Conservation (phyloP, 2,888 invertebrate genomes). For the Habroteleia sp. region DNA sequence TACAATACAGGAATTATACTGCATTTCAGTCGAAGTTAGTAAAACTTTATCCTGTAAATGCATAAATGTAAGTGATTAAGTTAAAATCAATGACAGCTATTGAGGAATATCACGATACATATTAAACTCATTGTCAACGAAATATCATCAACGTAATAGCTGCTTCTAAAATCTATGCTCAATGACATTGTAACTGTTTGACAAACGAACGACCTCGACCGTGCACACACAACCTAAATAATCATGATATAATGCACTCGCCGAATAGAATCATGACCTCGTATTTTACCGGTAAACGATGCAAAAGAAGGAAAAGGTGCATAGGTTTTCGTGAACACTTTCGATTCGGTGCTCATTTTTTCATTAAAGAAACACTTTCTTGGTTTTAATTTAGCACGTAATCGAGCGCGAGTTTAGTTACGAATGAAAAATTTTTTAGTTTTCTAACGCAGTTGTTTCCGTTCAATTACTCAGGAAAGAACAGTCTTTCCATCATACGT, state of each 20-base stretch:
- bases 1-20: too few relatives aligned
- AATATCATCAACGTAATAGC: conserved; percentile 43
- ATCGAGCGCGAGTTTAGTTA: background rate
- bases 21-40: background rate
- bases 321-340: conserved; percentile 6
- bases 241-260: conserved; percentile 41
- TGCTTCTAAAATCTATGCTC: conserved; percentile 38
- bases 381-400: conserved; percentile 7
- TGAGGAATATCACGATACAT: conserved; percentile 28
- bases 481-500: background rate
- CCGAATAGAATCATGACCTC: conserved; percentile 42
- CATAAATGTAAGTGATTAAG: conserved; percentile 28
- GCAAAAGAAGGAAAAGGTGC: conserved; percentile 13
- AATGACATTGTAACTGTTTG: conserved; percentile 38
- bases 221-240: conserved; percentile 51
- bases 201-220: conserved; percentile 53
- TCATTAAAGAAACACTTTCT: background rate
- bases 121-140: conserved; percentile 41
- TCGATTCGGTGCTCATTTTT: background rate
- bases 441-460: too few relatives aligned
- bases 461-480: too few relatives aligned
- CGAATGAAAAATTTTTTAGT: too few relatives aligned
- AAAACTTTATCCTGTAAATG: background rate
- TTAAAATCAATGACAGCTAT: conserved; percentile 36
- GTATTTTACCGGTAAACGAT: conserved; percentile 15